phyloP scores from a whole-genome alignment of 2,113 vertebrate species.

The Andinoacara biseriatus region DNA sequence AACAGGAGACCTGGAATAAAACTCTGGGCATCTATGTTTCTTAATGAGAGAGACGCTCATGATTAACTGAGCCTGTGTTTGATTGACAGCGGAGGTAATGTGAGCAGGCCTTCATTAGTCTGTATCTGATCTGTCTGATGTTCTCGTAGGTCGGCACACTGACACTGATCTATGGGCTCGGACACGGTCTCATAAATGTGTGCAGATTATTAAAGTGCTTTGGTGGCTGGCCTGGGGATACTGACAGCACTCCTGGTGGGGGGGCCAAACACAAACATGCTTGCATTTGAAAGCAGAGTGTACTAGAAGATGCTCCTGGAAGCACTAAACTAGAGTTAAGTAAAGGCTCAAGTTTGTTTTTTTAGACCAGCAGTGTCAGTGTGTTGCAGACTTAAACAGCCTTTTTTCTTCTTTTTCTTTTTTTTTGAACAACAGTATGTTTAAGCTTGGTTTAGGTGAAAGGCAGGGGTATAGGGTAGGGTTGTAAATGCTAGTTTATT shows the following conservation, averaged over 20 bases:
- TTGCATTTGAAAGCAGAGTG: not conserved
- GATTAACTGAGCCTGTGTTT: slow-evolving; percentile 48
- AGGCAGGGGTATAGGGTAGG: not conserved
- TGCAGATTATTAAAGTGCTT: slow-evolving; percentile 49
- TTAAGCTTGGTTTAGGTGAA: not conserved
- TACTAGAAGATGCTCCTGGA: not conserved
- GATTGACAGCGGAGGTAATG: slow-evolving; percentile 61
- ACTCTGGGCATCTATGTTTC: slow-evolving; percentile 51
- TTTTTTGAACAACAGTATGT: accelerated
- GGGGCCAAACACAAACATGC: slow-evolving; percentile 4
- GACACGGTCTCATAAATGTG: slow-evolving; percentile 48
- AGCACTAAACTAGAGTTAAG: not conserved
- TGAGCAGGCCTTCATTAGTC: slow-evolving; percentile 62
- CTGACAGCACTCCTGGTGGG: not conserved
- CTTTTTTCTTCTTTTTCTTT: not conserved
- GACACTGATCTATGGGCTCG: slow-evolving; percentile 60
- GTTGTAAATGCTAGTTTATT: not conserved
- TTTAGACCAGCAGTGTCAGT: not conserved
- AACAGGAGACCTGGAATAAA: slow-evolving; percentile 16
- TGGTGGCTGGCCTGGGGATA: not conserved
- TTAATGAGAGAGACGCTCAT: slow-evolving; percentile 40
- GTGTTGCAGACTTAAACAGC: not conserved
- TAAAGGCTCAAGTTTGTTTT: not conserved
- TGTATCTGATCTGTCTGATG: slow-evolving; percentile 42
- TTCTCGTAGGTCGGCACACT: slow-evolving; percentile 30